Evolutionary conservation across 1,140 invertebrate species (phyloP), one percentile per base, ranked within the genome.

Genomic region (Drosophila pandora): DNA sequence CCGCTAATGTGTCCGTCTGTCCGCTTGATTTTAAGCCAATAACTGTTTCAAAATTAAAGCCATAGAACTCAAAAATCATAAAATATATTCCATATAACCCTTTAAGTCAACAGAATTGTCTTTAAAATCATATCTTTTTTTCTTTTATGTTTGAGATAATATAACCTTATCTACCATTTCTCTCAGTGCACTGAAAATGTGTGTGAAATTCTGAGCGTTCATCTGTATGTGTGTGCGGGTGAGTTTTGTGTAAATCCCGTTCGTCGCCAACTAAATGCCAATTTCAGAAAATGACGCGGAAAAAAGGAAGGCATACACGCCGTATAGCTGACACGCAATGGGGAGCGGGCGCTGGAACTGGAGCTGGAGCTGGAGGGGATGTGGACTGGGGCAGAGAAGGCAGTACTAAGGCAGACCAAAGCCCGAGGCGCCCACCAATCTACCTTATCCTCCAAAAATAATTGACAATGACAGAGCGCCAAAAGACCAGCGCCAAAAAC

Each of bases 251-350:
- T 68, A 85, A 87, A 85, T 85, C 82, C 82, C 74, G 78, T 61
- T 87, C 75, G 83, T 89, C 79, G 76, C 83, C 80, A 76, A 87
- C 82, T 85, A 88, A 88, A 88, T 88, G 83, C 83, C 83, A 88
- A 88, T 88, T 88, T 88, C 71, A 83, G 71, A 88, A 88, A 88
- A 88, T 88, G 83, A 88, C 83, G 82, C 82, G 78, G 70, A 85
- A 87, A 85, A 84, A 83, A 81, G 65, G 39, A 60, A 70, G 56
- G 43, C 48, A 75, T 52, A 54, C 54, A 73, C 57, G 68, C 47
- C 32, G 49, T 49, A 39, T 57, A 49, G 52, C 71, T 82, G 80
- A 77, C 78, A 81, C 62, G 79, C 74, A 65, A 83, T 70, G 79
- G 25, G 23, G 25, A 6, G 25, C 25, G 12, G 12, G 37, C 10